phyloP scores from a whole-genome alignment of 30 jellyfish, hydroid and myxozoan genomes.

The Turritopsis dohrnii region DNA sequence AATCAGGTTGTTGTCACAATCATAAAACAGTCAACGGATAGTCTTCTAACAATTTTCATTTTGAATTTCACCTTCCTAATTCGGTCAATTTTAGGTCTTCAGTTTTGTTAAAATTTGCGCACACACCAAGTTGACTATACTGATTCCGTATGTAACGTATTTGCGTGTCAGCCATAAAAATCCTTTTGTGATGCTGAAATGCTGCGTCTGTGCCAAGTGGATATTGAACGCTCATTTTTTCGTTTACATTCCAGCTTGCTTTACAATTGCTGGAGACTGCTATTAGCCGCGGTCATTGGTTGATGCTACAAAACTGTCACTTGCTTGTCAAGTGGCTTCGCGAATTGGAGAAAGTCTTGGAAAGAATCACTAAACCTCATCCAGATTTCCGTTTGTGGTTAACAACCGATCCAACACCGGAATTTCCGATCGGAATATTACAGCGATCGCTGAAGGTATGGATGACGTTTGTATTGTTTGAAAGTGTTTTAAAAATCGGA shows the following conservation, averaged over 20 bases:
- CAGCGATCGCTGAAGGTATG: conserved; percentile 83
- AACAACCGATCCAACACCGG: conserved; percentile 97
- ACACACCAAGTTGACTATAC: too few relatives aligned
- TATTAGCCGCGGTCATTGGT: conserved; percentile 89
- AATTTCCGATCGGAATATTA: conserved; percentile 85
- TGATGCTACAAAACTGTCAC: conserved; percentile 89
- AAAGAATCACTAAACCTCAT: conserved; percentile 71
- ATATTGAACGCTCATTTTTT: background rate
- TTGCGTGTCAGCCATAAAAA: too few relatives aligned
- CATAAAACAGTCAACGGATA: too few relatives aligned
- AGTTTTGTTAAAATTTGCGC: too few relatives aligned
- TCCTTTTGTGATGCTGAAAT: too few relatives aligned
- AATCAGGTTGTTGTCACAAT: too few relatives aligned
- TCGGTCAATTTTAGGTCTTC: too few relatives aligned
- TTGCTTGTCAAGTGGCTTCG: conserved; percentile 87
- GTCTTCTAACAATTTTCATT: too few relatives aligned
- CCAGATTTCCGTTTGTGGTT: conserved; percentile 95
- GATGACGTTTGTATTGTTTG: background rate
- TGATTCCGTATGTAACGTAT: too few relatives aligned
- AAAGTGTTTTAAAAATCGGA: background rate
- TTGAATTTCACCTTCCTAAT: too few relatives aligned
- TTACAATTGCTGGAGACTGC: conserved; percentile 86
- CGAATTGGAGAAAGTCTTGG: conserved; percentile 82
- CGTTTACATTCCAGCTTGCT: conserved; percentile 46
- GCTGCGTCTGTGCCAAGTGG: too few relatives aligned